Conservation (phyloP, 2,113 vertebrate genomes). For the Cynocephalus volans region DNA sequence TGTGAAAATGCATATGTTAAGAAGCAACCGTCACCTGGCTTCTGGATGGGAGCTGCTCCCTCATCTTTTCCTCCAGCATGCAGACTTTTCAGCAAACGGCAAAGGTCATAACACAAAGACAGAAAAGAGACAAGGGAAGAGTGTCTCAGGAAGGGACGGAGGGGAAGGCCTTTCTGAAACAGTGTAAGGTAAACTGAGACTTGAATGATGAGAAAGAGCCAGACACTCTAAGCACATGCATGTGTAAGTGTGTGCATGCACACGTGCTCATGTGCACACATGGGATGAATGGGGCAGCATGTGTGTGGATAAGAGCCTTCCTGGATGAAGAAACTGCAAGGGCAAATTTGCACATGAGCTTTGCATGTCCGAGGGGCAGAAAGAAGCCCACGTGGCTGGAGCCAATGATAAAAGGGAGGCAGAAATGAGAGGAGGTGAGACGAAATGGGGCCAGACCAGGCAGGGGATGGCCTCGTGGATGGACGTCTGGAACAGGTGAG, state of each 20-base stretch:
- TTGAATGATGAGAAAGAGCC: not conserved
- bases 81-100: not conserved
- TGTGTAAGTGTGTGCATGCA: not conserved
- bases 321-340: not conserved
- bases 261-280: too few relatives aligned
- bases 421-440: not conserved
- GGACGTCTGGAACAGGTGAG: not conserved
- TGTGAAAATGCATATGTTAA: fast-evolving
- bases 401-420: too few relatives aligned
- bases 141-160: not conserved
- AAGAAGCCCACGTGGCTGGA: not conserved
- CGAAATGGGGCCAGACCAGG: not conserved
- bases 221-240: fast-evolving
- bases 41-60: not conserved
- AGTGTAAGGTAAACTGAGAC: not conserved
- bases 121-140: not conserved
- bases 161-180: not conserved
- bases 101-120: slow-evolving; percentile 27
- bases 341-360: not conserved
- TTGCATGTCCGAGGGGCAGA: not conserved
- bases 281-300: not conserved
- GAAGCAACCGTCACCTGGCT: not conserved
- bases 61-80: not conserved
- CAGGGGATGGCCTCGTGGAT: not conserved
- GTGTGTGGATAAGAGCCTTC: not conserved